Conservation (phyloP, 2,113 vertebrate species). For the Elephantulus edwardii region DNA sequence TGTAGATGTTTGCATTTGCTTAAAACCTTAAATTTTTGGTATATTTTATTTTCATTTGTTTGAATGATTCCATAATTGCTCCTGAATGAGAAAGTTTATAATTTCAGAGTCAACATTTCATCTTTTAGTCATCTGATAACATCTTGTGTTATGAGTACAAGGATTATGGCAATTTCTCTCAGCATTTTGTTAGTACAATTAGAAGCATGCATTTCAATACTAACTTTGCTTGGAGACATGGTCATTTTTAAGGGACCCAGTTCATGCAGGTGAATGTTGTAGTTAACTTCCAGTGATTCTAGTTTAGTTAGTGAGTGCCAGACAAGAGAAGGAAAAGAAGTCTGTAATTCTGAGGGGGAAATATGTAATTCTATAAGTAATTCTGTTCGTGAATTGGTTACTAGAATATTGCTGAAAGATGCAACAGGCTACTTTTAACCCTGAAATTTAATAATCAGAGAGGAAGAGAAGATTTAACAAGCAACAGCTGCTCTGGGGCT, state of each 20-base stretch:
- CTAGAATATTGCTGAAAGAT: constrained; percentile 6
- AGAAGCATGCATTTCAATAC: neutral
- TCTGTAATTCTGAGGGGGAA: neutral
- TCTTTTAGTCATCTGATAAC: neutral
- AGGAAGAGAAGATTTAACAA: constrained; percentile 12
- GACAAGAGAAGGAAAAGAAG: neutral
- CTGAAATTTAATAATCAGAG: constrained; percentile 19
- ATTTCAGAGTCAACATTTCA: neutral
- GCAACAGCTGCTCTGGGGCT: neutral
- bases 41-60: constrained; percentile 10
- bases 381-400: neutral
- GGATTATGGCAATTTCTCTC: neutral
- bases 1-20: neutral
- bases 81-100: neutral
- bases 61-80: neutral
- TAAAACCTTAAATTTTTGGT: neutral
- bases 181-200: neutral
- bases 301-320: neutral
- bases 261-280: neutral
- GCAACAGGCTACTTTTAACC: neutral
- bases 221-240: neutral
- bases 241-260: neutral
- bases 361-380: no score
- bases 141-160: neutral
- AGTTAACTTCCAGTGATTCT: neutral